A percentile compares a stretch with the other conserved stretches of the same genome.
These are phyloP conservation scores for Tragopan temminckii DNA, from an alignment of 2,797 vertebrate genomes.

Conservation along the genomic window DNA sequence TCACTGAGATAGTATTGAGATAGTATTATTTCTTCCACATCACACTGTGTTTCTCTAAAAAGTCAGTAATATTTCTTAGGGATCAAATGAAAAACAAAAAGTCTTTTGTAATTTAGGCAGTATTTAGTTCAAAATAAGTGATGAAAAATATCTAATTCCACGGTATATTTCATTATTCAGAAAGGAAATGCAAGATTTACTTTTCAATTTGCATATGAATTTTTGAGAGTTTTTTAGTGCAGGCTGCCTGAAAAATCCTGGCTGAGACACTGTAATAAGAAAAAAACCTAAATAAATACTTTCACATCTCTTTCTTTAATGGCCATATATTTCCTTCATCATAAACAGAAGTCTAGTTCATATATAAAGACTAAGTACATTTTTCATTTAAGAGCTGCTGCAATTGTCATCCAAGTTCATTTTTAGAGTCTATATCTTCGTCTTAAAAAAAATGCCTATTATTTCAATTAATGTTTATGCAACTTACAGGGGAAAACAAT, in stretches of 20 bases:
- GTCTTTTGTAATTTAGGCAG: slow-evolving; percentile 9
- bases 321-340: background rate
- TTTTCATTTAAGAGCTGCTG: no score
- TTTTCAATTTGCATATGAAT: background rate
- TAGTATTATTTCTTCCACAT: slow-evolving; percentile 47
- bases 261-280: background rate
- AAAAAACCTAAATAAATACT: background rate
- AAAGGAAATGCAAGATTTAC: background rate
- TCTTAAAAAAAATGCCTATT: no score
- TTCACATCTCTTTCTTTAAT: background rate
- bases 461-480: no score
- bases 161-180: background rate
- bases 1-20: slow-evolving; percentile 46
- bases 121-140: slow-evolving; percentile 30
- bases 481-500: no score
- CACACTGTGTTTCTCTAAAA: slow-evolving; percentile 24
- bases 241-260: background rate
- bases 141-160: background rate
- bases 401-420: no score
- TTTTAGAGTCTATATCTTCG: no score
- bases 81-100: slow-evolving; percentile 50
- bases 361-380: no score
- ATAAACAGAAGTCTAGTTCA: background rate
- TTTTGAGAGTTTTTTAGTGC: background rate
- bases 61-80: slow-evolving; percentile 34